phyloP scores from a whole-genome alignment of 2,113 vertebrate genomes.

The Abramis brama region DNA sequence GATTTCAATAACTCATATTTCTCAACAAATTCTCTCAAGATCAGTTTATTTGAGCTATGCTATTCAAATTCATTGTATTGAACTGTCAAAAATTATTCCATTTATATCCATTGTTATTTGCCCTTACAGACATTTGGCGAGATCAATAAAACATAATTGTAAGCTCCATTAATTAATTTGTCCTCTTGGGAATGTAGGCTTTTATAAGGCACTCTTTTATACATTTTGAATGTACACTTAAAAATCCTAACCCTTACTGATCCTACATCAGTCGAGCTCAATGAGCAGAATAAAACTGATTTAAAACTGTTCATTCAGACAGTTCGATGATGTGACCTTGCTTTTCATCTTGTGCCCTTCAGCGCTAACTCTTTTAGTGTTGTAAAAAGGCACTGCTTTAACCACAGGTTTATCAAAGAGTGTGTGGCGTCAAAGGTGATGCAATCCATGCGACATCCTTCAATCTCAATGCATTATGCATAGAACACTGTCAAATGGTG shows the following conservation, averaged over 20 bases:
- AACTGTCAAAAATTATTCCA: not conserved
- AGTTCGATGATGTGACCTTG: conserved; percentile 6
- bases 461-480: conserved; percentile 33
- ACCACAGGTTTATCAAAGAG: conserved; percentile 31
- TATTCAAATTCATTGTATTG: not conserved
- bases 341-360: conserved; percentile 9
- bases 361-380: conserved; percentile 5
- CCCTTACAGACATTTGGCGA: not conserved
- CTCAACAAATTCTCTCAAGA: not conserved
- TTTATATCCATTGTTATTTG: not conserved
- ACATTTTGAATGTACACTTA: not conserved
- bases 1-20: not conserved
- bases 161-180: not conserved
- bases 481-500: not conserved
- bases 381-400: not conserved
- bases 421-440: not conserved
- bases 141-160: not conserved
- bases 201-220: not conserved
- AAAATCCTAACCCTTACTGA: not conserved
- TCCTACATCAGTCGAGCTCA: not conserved
- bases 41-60: not conserved
- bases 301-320: not conserved
- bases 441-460: conserved; percentile 27
- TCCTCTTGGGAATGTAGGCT: not conserved
- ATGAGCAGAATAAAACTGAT: not conserved